A percentile compares a stretch with the other conserved stretches of the same genome.
Conservation (phyloP, 2,888 invertebrate species). For the Spisula solida region DNA sequence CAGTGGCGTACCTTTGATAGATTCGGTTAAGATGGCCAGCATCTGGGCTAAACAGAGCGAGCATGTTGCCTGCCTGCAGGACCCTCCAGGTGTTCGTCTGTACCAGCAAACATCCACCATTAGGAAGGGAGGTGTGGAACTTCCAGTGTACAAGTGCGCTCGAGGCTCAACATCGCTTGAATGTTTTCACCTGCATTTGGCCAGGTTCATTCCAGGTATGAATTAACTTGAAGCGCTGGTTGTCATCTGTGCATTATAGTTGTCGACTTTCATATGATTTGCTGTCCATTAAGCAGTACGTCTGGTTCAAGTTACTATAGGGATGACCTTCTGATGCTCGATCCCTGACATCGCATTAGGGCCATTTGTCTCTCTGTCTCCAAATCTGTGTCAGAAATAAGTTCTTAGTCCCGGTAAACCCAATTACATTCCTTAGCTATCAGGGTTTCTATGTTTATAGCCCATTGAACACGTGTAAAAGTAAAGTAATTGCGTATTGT, state of each 20-base stretch:
- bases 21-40: constrained; percentile 55
- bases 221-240: not conserved
- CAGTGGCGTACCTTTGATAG: constrained; percentile 67
- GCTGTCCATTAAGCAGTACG: too few relatives aligned
- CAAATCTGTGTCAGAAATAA: too few relatives aligned
- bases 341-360: too few relatives aligned
- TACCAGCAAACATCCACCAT: constrained; percentile 58
- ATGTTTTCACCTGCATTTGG: constrained; percentile 74
- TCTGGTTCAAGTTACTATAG: too few relatives aligned
- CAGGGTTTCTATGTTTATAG: too few relatives aligned
- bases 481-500: too few relatives aligned
- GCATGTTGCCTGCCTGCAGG: constrained; percentile 73
- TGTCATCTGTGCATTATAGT: not conserved
- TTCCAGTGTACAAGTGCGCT: constrained; percentile 74
- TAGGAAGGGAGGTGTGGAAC: constrained; percentile 69
- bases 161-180: constrained; percentile 78
- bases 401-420: too few relatives aligned
- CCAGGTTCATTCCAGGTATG: constrained; percentile 76
- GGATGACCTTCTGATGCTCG: too few relatives aligned
- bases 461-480: too few relatives aligned
- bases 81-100: constrained; percentile 60
- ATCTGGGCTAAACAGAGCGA: constrained; percentile 67
- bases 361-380: too few relatives aligned
- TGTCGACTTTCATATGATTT: too few relatives aligned
- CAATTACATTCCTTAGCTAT: too few relatives aligned